Evolutionary conservation across 2,797 vertebrate species (phyloP).

Genomic region (Pyrocephalus nanus): DNA sequence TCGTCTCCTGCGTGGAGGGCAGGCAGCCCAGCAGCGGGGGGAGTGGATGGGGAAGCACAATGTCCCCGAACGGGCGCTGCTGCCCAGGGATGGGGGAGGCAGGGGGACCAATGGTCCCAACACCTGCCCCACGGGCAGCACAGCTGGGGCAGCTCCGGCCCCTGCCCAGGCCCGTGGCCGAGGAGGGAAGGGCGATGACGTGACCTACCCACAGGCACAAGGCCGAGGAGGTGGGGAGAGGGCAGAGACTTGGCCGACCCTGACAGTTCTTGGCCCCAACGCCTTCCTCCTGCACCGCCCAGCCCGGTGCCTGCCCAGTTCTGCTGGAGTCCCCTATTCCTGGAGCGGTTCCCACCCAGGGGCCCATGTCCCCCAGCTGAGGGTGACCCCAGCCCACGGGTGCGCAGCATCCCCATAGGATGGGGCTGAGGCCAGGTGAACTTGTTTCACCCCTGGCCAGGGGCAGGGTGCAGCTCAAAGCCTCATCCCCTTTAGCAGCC

Average conservation of each 20-base stretch:
- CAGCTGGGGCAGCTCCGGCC: neutral
- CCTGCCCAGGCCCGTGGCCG: neutral
- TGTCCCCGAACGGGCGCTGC: neutral
- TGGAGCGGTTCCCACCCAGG: neutral
- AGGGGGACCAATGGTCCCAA: neutral
- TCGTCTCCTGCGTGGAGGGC: constrained; percentile 60
- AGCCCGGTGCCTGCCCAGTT: neutral
- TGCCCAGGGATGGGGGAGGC: neutral
- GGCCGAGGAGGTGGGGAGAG: neutral
- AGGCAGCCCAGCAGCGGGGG: constrained; percentile 57
- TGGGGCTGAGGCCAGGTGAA: neutral
- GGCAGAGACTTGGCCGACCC: neutral
- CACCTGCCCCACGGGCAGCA: neutral
- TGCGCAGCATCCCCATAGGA: neutral
- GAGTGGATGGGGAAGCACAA: constrained; percentile 37
- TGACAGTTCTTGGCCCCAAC: neutral
- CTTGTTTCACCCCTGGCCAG: neutral
- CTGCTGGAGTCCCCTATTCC: neutral
- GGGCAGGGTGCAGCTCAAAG: neutral
- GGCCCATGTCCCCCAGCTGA: fast-evolving
- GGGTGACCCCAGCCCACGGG: neutral
- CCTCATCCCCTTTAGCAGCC: neutral
- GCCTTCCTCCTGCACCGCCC: neutral
- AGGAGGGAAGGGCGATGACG: neutral
- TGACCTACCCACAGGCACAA: fast-evolving